A percentile compares a stretch with the other conserved stretches of the same genome.
phyloP scores from a whole-genome alignment of 2,113 vertebrate species.

The Eurystomus gularis region DNA sequence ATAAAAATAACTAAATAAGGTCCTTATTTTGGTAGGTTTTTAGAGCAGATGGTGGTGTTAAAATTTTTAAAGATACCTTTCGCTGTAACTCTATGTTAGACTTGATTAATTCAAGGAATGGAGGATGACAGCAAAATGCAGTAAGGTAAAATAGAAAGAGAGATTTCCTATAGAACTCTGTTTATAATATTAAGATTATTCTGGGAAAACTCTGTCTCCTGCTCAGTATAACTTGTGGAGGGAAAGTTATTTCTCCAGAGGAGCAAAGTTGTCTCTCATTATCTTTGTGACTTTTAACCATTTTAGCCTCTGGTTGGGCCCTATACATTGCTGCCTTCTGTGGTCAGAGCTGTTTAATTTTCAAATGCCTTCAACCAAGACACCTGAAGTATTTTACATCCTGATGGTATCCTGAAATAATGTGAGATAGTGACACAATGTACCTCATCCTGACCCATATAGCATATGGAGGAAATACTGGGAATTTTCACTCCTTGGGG shows the following conservation, averaged over 20 bases:
- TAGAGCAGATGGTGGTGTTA: background rate
- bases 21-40: background rate
- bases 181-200: background rate
- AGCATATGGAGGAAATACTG: background rate
- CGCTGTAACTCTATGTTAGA: background rate
- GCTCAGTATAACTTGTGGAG: background rate
- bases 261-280: background rate
- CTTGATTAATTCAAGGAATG: background rate
- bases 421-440: background rate
- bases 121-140: background rate
- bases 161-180: background rate
- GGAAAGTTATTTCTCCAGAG: background rate
- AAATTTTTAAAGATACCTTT: background rate
- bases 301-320: background rate
- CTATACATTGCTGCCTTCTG: background rate
- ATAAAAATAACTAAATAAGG: background rate
- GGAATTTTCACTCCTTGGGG: background rate
- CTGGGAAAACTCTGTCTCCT: background rate
- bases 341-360: background rate
- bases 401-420: background rate
- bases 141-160: background rate
- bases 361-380: background rate
- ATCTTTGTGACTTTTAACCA: background rate
- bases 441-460: background rate
- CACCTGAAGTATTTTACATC: background rate